Percentiles rank a stretch among this genome's conserved stretches.
These are phyloP conservation scores for Hypotaenidia okinawae DNA, from an alignment of 2,797 vertebrate species.

Conservation along the genomic window DNA sequence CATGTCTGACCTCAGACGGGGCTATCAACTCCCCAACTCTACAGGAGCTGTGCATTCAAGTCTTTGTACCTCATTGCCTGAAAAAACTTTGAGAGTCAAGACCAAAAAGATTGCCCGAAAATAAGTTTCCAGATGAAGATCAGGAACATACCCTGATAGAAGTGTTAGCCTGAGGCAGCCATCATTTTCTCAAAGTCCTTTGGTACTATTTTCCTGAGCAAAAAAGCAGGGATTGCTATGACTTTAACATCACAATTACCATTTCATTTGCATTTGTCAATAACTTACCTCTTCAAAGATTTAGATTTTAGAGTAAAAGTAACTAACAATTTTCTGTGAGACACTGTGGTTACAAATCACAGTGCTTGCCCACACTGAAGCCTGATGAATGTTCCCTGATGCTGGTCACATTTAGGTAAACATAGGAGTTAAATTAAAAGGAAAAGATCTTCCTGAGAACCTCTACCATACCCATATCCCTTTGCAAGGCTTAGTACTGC, in stretches of 20 bases:
- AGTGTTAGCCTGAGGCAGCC: background rate
- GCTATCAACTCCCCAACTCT: background rate
- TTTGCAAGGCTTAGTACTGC: background rate
- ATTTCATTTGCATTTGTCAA: background rate
- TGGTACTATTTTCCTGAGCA: background rate
- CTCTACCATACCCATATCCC: background rate
- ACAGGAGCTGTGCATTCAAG: background rate
- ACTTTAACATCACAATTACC: background rate
- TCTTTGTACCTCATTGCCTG: background rate
- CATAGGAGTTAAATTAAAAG: background rate
- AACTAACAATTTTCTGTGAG: background rate
- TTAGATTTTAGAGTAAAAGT: background rate
- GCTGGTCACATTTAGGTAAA: background rate
- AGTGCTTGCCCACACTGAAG: background rate
- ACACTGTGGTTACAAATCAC: background rate
- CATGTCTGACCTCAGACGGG: background rate
- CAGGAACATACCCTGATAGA: background rate
- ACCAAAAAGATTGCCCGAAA: background rate
- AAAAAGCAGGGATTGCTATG: background rate
- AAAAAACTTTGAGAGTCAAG: background rate
- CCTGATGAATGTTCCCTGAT: background rate
- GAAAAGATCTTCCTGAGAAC: background rate
- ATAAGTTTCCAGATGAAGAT: background rate
- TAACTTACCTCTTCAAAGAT: background rate
- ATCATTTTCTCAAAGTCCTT: background rate